Evolutionary conservation across 2,797 vertebrate genomes (phyloP).

Genomic region (Brachyalestes nurse): DNA sequence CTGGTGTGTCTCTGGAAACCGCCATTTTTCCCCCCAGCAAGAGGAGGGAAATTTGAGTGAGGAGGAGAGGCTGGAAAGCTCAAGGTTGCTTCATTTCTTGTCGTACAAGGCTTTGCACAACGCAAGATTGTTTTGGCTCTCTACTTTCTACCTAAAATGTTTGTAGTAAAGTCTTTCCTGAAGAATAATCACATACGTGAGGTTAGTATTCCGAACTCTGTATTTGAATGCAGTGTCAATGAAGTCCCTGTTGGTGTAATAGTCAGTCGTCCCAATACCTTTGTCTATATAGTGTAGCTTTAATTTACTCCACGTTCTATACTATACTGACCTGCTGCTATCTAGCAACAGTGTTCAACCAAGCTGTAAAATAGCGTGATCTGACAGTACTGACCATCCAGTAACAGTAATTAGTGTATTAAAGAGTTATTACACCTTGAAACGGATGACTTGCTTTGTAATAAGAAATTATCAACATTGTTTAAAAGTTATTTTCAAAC

Average conservation of each 20-base stretch:
- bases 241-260: too few species aligned
- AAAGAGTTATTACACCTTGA: neutral
- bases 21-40: conserved; percentile 57
- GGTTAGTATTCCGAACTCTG: too few species aligned
- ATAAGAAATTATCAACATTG: too few species aligned
- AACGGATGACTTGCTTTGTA: too few species aligned
- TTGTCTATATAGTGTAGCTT: neutral
- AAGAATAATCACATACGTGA: neutral
- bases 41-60: conserved; percentile 57
- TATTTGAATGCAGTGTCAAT: too few species aligned
- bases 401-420: neutral
- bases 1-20: conserved; percentile 36
- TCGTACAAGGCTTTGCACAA: too few species aligned
- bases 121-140: neutral
- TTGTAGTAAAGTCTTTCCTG: neutral
- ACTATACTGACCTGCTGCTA: neutral
- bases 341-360: neutral
- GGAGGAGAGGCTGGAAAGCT: conserved; percentile 30
- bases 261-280: too few species aligned
- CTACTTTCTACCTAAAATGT: neutral
- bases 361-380: neutral
- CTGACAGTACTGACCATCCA: neutral
- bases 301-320: neutral
- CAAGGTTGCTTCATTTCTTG: neutral
- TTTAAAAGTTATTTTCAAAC: too few species aligned